Conservation (phyloP, 64 coral and sea anemone genomes). For the Orbicella faveolata region DNA sequence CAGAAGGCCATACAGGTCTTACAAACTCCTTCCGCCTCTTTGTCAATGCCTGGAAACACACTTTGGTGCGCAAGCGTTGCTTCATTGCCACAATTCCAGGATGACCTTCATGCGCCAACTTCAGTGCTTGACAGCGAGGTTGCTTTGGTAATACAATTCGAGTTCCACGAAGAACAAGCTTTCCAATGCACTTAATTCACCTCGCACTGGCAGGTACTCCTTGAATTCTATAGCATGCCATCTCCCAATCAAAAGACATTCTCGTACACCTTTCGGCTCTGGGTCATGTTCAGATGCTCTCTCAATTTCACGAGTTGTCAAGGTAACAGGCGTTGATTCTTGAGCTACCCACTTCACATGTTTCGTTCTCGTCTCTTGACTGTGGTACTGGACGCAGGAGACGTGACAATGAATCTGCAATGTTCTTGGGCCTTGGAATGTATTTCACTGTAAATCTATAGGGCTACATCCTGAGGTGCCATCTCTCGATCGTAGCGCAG, state of each 20-base stretch:
- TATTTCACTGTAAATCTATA: constrained; percentile 26
- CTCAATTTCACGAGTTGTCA: constrained; percentile 36
- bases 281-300: constrained; percentile 14
- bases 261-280: constrained; percentile 19
- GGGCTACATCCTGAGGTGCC: constrained; percentile 44
- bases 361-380: background rate
- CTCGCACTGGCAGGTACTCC: background rate
- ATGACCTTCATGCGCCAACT: too few species aligned
- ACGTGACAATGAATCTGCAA: constrained; percentile 28
- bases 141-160: too few species aligned
- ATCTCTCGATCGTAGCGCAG: constrained; percentile 40
- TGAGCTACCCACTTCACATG: background rate
- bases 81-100: too few species aligned
- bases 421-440: constrained; percentile 20
- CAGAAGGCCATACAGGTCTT: too few species aligned
- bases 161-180: too few species aligned
- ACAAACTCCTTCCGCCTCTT: too few species aligned
- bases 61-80: too few species aligned
- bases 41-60: too few species aligned
- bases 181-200: too few species aligned
- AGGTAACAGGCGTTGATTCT: background rate
- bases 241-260: background rate
- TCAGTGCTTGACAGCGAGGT: too few species aligned
- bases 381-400: background rate
- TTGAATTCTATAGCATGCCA: background rate